Base-by-base conservation (phyloP, 2,797 vertebrate species). In the Cetoscarus ocellatus region DNA sequence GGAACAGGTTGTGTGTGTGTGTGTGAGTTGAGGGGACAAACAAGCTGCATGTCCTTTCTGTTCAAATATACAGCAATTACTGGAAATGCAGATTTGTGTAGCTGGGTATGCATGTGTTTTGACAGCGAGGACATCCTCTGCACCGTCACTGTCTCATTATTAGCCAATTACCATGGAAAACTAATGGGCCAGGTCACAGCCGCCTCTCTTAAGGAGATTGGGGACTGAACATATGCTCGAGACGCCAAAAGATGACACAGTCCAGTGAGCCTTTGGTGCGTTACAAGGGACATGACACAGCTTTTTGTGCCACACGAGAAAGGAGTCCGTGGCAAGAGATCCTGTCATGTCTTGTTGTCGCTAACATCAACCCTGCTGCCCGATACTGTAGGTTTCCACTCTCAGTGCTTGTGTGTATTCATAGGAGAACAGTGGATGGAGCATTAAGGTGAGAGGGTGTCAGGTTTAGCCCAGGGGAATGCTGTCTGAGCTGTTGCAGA, bases 11-110 rank as follows among this genome's bases (percentile, higher is more conserved):
- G 75, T 70, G 68, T 56, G 61, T 57, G 75, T 70, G 68, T 56
- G 75, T 39, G 51, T 38, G 35, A 10, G 52, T 10, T 54, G 6
- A 17, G 35, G 3, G 27, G 15, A 34, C 19, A 66, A 27, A 60
- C 59, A 72, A 61, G 61, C 59, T 75, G 50, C 18, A 80, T 82
- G 76, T 85, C 61, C 66, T 86, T 78, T 78, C 75, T 75, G 60
- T 79, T 89, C 66, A 90, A 91, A 92, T 88, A 84, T 88, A 71
- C 84, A 77, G 81, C 86, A 93, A 92, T 92, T 91, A 88, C 73
- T 63, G 50, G 61, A 84, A 85, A 91, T 83, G 79, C 77, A 88
- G 82, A 90, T 84, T 73, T 67, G 65, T 59, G 61, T 76, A 58
- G 70, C 79, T 79, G 67, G 63, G 61, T 74, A 73, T 79, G 71